A percentile compares a stretch with the other conserved stretches of the same genome.
phyloP scores from a whole-genome alignment of 2,888 invertebrate species.

The Ceriagrion tenellum region DNA sequence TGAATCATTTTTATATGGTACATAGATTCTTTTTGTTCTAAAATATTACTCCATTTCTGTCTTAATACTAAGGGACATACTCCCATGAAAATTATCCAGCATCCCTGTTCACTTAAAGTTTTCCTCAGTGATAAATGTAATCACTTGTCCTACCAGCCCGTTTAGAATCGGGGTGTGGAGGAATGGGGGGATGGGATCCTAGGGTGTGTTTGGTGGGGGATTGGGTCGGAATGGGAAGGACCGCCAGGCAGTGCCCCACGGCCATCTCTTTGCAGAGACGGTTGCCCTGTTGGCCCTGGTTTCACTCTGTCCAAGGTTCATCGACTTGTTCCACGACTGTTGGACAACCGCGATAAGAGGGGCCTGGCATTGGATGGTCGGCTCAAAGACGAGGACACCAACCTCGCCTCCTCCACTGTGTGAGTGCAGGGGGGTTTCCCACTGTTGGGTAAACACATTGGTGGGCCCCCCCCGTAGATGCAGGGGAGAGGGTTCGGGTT shows the following conservation, averaged over 20 bases:
- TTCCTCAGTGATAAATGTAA: neutral
- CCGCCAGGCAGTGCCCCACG: conserved; percentile 60
- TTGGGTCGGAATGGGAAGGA: conserved; percentile 49
- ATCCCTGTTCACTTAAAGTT: neutral
- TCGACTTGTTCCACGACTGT: conserved; percentile 87
- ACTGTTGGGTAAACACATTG: conserved; percentile 71
- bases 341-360: conserved; percentile 91
- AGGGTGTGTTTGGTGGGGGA: neutral
- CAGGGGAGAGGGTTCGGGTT: conserved; percentile 27
- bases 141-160: neutral
- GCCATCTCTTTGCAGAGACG: conserved; percentile 81
- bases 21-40: no score
- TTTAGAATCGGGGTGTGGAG: neutral
- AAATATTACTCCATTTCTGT: no score
- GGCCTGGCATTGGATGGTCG: conserved; percentile 92
- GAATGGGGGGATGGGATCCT: neutral
- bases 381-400: conserved; percentile 93
- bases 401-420: conserved; percentile 92
- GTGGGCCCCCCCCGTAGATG: conserved; percentile 11
- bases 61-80: no score
- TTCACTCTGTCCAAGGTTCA: conserved; percentile 92
- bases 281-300: conserved; percentile 90
- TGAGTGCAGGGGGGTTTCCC: conserved; percentile 79
- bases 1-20: no score
- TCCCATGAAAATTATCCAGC: no score